Base-by-base conservation (phyloP, 2,888 invertebrate genomes). In the Matsumyia berberina region DNA sequence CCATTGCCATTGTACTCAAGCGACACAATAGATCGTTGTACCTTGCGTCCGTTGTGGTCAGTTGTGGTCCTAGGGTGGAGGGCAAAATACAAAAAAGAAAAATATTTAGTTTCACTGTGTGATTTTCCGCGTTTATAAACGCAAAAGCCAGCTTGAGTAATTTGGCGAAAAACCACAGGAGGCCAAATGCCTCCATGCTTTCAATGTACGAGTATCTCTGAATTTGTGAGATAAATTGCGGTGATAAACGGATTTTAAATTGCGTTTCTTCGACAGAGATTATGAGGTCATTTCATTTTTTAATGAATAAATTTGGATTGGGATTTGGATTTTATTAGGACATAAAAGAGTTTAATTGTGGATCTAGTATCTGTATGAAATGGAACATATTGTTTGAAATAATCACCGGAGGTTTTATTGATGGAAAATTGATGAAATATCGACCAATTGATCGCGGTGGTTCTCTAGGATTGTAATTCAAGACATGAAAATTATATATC, bases 111-210 rank as follows among this genome's bases (percentile, higher is more conserved):
- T 46, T 46, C 19, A 46, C 46, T 46, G 46, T 19, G 17, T 46
- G 46, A 19, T 19, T 46, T 46, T 46, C 46, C 19, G 19, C 0
- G 19, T 46, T 7, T 2, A 4, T 4, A 42, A 39, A 12, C 1
- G 12, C 12, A 51, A 51, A 12, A 55, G 33, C 15, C 9, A 31
- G 17, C 53, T 33, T 31, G 33, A 29, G 24, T 51, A 51, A 51
- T 51, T 51, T 51, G 12, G 51, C 29, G 31, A 29, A 51, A 51
- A 51, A 19, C 51, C 51, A 51, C 51, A 31, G 51, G 51, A 51
- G 51, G 15, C 9, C 31, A 51, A 51, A 29, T 53, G 53, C 33
- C 31, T 53, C 44, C 17, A 44, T 17, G 11, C 17, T 44, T 44
- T n/a, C n/a, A 4, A 24, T 24, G 24, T 24, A 24, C 24, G 24